Evolutionary conservation across 2,797 vertebrate species (phyloP), one percentile per base, ranked within the genome.

Genomic region (Peromyscus nudipes): DNA sequence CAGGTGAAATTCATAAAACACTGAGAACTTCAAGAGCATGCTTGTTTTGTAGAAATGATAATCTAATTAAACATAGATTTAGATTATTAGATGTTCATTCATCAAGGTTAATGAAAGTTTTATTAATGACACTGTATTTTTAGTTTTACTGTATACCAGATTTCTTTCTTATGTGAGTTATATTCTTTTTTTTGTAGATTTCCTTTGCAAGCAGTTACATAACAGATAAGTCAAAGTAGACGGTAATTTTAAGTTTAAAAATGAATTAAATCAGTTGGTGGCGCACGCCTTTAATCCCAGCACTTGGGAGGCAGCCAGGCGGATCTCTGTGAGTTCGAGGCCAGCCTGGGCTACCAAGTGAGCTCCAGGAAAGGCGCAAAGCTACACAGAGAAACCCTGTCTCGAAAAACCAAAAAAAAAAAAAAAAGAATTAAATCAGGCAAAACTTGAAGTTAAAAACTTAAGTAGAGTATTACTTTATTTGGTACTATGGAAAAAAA

Each of bases 201-300:
- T 31, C 6, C 52, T 97, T 96, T 96, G 83, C 5, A 92, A 77
- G 40, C 16, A 91, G 25, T 82, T 96, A 77, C 40, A 7, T 82
- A 79, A 93, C 89, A 86, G 85, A 52, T 88, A 82, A 71, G 31
- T 95, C 55, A 96, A 67, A 25, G 37, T 84, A 19, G 46, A 65
- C 67, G 49, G 46, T 96, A 73, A 80, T 89, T 95, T 96, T 96
- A 89, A 91, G 11, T 84, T 97, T 92, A 73, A 96, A 96, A 97
- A 76, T 95, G 52, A 87, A 52, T 95, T 93, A 91, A 88, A 82
- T 93, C 85, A 64, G n/a, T n/a, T n/a, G n/a, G n/a, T n/a, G n/a
- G n/a, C n/a, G n/a, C n/a, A n/a, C n/a, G n/a, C n/a, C n/a, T n/a
- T n/a, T n/a, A n/a, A n/a, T n/a, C n/a, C n/a, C n/a, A n/a, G n/a